Conservation (phyloP, 2,113 vertebrate species). For the Aspiorhynchus laticeps region DNA sequence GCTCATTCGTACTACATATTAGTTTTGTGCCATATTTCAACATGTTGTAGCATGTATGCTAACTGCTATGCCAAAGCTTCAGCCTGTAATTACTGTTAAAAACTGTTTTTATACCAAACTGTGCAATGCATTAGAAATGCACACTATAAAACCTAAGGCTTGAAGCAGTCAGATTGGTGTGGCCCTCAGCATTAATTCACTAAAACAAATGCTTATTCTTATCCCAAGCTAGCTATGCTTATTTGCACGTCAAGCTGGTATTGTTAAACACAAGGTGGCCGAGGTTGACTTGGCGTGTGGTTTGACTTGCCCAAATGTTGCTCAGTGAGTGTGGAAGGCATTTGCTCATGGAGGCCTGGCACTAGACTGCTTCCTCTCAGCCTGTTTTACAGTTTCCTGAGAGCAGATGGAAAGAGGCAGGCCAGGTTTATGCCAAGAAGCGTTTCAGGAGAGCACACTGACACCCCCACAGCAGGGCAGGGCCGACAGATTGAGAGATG, state of each 20-base stretch:
- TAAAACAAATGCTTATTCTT: not conserved
- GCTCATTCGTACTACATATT: not conserved
- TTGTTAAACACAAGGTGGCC: constrained; percentile 30
- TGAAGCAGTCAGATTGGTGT: not conserved
- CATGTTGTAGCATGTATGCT: not conserved
- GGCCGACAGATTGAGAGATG: constrained; percentile 26
- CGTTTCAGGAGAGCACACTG: constrained; percentile 27
- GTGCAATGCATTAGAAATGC: not conserved
- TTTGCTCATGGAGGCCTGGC: constrained; percentile 42
- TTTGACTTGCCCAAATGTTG: constrained; percentile 30
- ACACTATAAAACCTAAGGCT: not conserved
- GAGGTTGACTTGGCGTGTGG: constrained; percentile 21
- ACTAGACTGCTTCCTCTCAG: constrained; percentile 31
- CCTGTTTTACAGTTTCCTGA: constrained; percentile 51
- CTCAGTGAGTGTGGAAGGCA: constrained; percentile 32
- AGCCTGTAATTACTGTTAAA: not conserved
- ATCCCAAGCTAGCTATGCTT: not conserved
- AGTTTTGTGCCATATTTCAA: not conserved
- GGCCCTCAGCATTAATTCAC: not conserved
- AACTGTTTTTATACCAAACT: not conserved
- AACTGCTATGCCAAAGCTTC: not conserved
- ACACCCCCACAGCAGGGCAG: constrained; percentile 16
- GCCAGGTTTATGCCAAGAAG: constrained; percentile 41
- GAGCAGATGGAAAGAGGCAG: constrained; percentile 58
- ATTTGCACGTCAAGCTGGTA: constrained; percentile 8